phyloP scores from a whole-genome alignment of 2,888 invertebrate species.

The Theristus sp. region DNA sequence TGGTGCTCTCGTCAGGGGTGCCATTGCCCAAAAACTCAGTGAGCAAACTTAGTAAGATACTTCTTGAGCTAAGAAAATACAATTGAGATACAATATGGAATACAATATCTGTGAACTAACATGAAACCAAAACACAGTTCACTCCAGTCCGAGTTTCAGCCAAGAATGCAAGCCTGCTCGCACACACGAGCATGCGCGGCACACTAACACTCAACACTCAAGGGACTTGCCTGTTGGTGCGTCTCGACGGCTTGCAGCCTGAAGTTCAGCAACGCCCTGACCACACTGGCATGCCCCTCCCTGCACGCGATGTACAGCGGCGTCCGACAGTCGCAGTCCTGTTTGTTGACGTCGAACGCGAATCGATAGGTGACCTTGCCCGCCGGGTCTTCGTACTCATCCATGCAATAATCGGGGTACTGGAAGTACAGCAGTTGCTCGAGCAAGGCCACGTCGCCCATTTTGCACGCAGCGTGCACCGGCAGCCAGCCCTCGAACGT shows the following conservation, averaged over 20 bases:
- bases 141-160: no score
- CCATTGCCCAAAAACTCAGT: no score
- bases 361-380: constrained; percentile 62
- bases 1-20: no score
- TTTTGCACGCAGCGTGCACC: constrained; percentile 73
- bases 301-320: constrained; percentile 61
- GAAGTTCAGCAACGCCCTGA: constrained; percentile 12
- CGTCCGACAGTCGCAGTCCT: constrained; percentile 62
- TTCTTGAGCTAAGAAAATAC: no score
- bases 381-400: constrained; percentile 45
- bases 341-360: constrained; percentile 71
- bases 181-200: no score
- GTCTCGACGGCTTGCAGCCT: not conserved
- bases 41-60: no score
- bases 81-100: no score
- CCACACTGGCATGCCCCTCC: constrained; percentile 13
- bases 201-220: no score
- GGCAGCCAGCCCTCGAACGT: constrained; percentile 83
- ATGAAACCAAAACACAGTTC: no score
- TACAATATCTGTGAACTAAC: no score
- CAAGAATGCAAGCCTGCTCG: no score
- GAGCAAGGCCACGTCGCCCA: constrained; percentile 52
- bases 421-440: constrained; percentile 54
- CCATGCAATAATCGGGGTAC: constrained; percentile 53
- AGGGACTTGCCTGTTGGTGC: no score